phyloP scores from a whole-genome alignment of 2,113 vertebrate species.

The Brachyhypopomus occidentalis region DNA sequence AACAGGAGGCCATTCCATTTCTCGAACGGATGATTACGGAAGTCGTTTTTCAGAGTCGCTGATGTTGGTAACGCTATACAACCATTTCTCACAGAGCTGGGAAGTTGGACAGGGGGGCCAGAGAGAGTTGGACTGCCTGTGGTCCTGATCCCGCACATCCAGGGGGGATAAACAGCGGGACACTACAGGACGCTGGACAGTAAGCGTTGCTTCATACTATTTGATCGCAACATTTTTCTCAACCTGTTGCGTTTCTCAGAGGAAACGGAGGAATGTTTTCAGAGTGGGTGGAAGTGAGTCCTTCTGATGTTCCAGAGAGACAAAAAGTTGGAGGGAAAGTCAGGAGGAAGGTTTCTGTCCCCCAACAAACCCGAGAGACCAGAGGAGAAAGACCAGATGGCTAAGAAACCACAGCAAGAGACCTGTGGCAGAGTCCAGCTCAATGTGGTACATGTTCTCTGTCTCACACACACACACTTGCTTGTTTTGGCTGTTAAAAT shows the following conservation, averaged over 20 bases:
- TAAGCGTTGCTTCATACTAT: slow-evolving; percentile 2
- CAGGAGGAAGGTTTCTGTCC: slow-evolving; percentile 71
- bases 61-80: neutral
- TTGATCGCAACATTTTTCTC: neutral
- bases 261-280: neutral
- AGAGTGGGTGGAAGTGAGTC: neutral
- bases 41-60: neutral
- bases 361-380: slow-evolving; percentile 73
- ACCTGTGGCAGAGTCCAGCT: slow-evolving; percentile 69
- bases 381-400: slow-evolving; percentile 56
- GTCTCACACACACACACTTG: no score
- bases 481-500: no score
- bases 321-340: slow-evolving; percentile 78
- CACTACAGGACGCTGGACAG: slow-evolving; percentile 25
- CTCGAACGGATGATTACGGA: no score
- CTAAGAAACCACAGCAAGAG: slow-evolving; percentile 73
- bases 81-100: slow-evolving; percentile 65
- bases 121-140: neutral
- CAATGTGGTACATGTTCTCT: no score
- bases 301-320: slow-evolving; percentile 54
- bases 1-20: no score
- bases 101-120: slow-evolving; percentile 34
- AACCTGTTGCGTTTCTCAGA: neutral
- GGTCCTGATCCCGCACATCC: neutral
- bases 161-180: neutral